These are phyloP conservation scores for Drosophila cognata DNA, from an alignment of 2,888 invertebrate species.

Conservation along the genomic window DNA sequence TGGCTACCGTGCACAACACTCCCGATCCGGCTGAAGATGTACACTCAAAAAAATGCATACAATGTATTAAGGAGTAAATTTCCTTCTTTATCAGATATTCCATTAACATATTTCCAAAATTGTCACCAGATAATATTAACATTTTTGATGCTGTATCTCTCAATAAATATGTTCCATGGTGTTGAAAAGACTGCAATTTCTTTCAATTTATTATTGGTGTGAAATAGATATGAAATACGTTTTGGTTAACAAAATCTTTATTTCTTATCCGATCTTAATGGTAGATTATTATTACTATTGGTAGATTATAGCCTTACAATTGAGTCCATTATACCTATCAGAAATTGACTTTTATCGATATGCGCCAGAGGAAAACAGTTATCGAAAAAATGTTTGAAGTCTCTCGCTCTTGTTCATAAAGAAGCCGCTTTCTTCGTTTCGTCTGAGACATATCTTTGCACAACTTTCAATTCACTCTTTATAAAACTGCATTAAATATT, in stretches of 20 bases:
- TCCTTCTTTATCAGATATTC: neutral
- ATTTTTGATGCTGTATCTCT: neutral
- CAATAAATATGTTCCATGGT: too few species aligned
- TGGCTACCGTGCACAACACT: constrained; percentile 21
- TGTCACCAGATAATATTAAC: neutral
- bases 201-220: neutral
- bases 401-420: neutral
- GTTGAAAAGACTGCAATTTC: neutral
- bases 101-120: neutral
- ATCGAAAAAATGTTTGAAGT: neutral
- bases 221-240: neutral
- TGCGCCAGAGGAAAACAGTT: neutral
- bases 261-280: neutral
- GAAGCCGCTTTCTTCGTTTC: neutral
- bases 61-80: neutral
- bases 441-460: neutral
- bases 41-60: neutral
- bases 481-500: neutral
- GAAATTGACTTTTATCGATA: neutral
- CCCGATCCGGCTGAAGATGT: neutral
- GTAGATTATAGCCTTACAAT: neutral
- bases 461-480: neutral
- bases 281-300: too few species aligned
- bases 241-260: neutral
- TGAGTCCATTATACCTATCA: neutral